These are phyloP conservation scores for Takifugu ocellatus DNA, from an alignment of 2,797 vertebrate genomes.

Conservation along the genomic window DNA sequence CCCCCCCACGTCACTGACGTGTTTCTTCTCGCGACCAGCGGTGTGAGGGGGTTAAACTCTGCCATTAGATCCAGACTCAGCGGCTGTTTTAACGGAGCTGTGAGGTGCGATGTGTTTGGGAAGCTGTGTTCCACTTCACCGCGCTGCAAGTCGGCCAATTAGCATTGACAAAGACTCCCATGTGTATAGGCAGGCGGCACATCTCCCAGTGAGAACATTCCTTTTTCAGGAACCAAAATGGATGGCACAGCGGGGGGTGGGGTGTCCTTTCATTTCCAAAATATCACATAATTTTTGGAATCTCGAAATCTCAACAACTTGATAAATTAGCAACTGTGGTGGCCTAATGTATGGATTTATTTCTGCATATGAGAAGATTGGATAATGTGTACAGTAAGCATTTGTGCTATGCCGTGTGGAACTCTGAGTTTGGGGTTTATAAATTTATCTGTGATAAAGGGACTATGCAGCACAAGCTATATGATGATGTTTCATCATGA, in stretches of 20 bases:
- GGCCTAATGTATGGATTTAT: not conserved
- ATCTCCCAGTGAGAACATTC: conserved; percentile 52
- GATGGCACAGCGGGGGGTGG: conserved; percentile 38
- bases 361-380: not conserved
- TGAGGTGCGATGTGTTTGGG: conserved; percentile 34
- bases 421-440: no score
- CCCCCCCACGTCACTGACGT: conserved; percentile 19
- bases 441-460: no score
- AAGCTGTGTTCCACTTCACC: conserved; percentile 64
- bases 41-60: conserved; percentile 37
- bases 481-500: no score
- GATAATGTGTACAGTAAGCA: not conserved
- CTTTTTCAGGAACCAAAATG: conserved; percentile 56
- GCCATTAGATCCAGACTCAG: conserved; percentile 15
- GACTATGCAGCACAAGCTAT: no score
- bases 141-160: conserved; percentile 68
- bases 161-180: conserved; percentile 73
- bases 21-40: conserved; percentile 2
- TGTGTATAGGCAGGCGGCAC: conserved; percentile 50
- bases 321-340: conserved; percentile 6
- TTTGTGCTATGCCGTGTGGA: not conserved
- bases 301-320: conserved; percentile 28
- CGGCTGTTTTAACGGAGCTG: not conserved
- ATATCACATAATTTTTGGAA: conserved; percentile 40
- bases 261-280: conserved; percentile 43